These are phyloP conservation scores for Chloroceryle inda DNA, from an alignment of 2,797 vertebrate species.

Conservation along the genomic window DNA sequence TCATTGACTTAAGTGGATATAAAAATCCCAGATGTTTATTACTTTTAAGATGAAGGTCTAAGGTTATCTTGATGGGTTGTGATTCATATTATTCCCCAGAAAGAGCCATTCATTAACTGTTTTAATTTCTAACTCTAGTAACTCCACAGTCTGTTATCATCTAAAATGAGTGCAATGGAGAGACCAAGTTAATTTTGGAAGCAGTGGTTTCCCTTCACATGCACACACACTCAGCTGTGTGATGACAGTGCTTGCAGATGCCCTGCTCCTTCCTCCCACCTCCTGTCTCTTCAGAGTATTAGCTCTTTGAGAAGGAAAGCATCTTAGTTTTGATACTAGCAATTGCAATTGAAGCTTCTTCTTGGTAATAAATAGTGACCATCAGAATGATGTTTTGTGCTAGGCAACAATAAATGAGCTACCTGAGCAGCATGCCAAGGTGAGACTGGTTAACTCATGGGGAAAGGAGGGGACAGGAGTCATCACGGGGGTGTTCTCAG, in stretches of 20 bases:
- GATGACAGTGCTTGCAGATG: not conserved
- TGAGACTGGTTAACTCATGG: not conserved
- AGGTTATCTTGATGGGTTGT: not conserved
- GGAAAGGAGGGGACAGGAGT: not conserved
- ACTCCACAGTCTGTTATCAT: not conserved
- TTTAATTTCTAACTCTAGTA: not conserved
- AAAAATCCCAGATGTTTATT: not conserved
- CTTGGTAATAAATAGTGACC: not conserved
- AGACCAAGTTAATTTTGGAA: not conserved
- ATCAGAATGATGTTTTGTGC: not conserved
- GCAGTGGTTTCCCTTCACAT: not conserved
- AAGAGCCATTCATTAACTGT: not conserved
- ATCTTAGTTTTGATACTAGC: not conserved
- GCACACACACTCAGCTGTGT: not conserved
- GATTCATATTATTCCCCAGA: not conserved
- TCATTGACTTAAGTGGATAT: not conserved
- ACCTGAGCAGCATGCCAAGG: accelerated
- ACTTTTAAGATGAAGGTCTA: not conserved
- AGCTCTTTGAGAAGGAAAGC: not conserved
- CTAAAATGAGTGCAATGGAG: not conserved
- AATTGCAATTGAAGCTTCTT: not conserved
- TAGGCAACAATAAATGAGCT: not conserved
- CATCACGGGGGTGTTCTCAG: not conserved
- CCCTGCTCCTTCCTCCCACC: not conserved
- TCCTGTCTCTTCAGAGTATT: not conserved